Percentiles rank a stretch among this genome's conserved stretches.
phyloP scores from a whole-genome alignment of 2,888 invertebrate genomes.

The Amiota minor region DNA sequence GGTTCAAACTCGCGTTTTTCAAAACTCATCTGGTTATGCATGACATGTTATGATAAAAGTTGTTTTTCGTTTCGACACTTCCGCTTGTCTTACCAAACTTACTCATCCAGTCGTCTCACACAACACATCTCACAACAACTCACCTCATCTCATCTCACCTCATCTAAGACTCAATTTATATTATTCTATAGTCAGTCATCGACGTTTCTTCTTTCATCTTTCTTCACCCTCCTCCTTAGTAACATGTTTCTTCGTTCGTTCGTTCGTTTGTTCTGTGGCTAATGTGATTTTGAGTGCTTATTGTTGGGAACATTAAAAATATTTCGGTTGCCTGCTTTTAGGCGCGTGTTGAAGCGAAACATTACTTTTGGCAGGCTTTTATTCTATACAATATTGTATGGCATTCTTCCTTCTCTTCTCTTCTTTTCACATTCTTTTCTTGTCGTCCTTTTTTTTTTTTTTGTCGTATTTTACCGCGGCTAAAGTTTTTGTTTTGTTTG shows the following conservation, averaged over 20 bases:
- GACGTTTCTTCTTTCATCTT: background rate
- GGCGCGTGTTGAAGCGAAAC: constrained; percentile 6
- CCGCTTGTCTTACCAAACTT: too few species aligned
- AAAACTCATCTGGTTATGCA: constrained; percentile 42
- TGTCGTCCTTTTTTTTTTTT: background rate
- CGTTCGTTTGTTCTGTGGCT: constrained; percentile 25
- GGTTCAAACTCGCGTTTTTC: constrained; percentile 35
- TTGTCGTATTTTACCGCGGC: background rate
- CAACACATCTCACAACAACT: too few species aligned
- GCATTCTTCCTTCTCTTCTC: background rate
- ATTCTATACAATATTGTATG: background rate
- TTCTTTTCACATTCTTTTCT: background rate
- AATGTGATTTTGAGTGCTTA: constrained; percentile 66
- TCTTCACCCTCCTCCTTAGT: constrained; percentile 2
- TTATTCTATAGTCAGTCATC: too few species aligned
- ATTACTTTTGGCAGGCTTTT: constrained; percentile 8
- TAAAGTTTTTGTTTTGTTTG: background rate
- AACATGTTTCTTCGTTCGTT: background rate
- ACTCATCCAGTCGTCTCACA: too few species aligned
- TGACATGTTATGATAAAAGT: constrained; percentile 47
- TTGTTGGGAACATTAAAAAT: constrained; percentile 54
- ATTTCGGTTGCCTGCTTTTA: constrained; percentile 27
- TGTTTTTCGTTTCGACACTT: constrained; percentile 36
- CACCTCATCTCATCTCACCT: too few species aligned
- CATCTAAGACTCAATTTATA: too few species aligned